These are phyloP conservation scores for Lordiphosa stackelbergi DNA, from an alignment of 1,140 invertebrate species.

Conservation along the genomic window DNA sequence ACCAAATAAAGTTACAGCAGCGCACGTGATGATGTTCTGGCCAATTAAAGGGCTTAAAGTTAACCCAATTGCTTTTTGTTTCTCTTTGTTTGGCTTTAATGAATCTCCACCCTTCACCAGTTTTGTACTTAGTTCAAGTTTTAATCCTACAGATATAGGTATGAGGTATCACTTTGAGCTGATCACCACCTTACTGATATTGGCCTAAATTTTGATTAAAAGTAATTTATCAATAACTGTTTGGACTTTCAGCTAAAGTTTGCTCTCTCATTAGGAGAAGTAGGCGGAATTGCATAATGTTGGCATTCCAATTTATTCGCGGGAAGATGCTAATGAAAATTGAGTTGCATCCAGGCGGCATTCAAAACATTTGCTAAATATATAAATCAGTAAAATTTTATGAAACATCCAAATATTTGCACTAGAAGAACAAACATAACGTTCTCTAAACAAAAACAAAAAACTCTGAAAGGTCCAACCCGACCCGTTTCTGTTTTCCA, in stretches of 20 bases:
- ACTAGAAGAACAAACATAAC: neutral
- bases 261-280: too few relatives aligned
- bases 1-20: conserved; percentile 46
- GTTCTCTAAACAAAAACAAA: neutral
- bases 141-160: neutral
- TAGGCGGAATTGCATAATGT: too few relatives aligned
- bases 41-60: conserved; percentile 15
- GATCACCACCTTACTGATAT: too few relatives aligned
- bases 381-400: neutral
- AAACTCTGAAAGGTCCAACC: conserved; percentile 11
- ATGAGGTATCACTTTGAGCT: too few relatives aligned
- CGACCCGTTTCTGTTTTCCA: neutral
- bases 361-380: neutral
- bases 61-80: neutral
- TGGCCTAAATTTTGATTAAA: too few relatives aligned
- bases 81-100: neutral
- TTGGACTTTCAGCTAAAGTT: too few relatives aligned
- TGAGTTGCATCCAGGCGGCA: neutral
- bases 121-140: neutral
- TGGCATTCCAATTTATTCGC: too few relatives aligned
- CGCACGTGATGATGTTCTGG: conserved; percentile 34
- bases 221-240: too few relatives aligned
- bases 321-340: too few relatives aligned
- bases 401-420: conserved; percentile 3
- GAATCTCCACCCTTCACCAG: neutral